Base-by-base conservation (phyloP, 2,113 vertebrate species). In the Xiphophorus maculatus region DNA sequence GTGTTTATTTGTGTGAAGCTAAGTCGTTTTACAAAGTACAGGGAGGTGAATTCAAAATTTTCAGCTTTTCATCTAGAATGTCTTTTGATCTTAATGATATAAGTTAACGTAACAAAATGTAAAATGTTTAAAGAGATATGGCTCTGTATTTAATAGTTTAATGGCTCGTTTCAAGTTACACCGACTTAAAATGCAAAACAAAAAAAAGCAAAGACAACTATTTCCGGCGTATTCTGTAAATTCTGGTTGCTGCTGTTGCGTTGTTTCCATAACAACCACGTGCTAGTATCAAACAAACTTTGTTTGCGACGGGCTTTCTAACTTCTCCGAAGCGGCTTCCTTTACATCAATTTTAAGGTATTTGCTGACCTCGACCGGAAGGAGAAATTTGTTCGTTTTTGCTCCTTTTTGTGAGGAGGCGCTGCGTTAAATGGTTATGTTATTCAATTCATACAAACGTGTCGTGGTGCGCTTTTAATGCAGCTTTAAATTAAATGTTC, bases 241-340 rank as follows among this genome's bases (percentile, higher is more conserved):
- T 25, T 10, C 15, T 19, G 44, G 44, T 48, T 19, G 44, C 44
- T 19, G 1, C 7, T 3, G 65, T 40, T 66, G 32, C 63, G 51
- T 68, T 8, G 88, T 93, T 82, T 73, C 90, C 81, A 88, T 89
- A 66, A 84, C 77, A 87, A 92, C 91, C 11, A 1, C 58, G 32
- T 40, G 2, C n/a, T 14, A 0, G 8, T n/a, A 32, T 15, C 29
- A 88, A 91, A 91, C 90, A 81, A 66, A 11, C 0, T 0, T 4
- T 6, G 15, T 25, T 58, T 4, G 29, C 5, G 6, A 3, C 28
- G 78, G 7, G 5, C 4, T 33, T 40, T 0, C 15, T 17, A 61
- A 42, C 66, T 12, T 51, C 30, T 29, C 22, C 13, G 61, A 51
- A 69, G 61, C 5, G 25, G 17, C 81, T 71, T 33, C 22, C 9